Conservation (phyloP, 1,140 invertebrate species). For the Aphelinus atriplicis region DNA sequence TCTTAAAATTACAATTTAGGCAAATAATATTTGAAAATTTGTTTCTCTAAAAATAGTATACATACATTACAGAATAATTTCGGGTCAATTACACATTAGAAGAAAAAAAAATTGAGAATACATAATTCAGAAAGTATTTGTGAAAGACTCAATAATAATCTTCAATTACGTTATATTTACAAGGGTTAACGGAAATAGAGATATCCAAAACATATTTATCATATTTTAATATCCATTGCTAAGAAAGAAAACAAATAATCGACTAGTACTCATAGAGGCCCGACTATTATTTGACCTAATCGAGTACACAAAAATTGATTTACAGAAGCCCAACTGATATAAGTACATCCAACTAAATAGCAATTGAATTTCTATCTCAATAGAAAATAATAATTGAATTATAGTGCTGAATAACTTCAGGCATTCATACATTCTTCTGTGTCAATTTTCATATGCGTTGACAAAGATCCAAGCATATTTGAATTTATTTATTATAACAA, state of each 20-base stretch:
- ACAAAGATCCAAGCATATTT: neutral
- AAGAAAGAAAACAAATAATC: constrained; percentile 13
- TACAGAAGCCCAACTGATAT: constrained; percentile 10
- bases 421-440: neutral
- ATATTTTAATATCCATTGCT: neutral
- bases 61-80: constrained; percentile 43
- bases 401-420: neutral
- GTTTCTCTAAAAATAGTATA: constrained; percentile 46
- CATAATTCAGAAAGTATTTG: constrained; percentile 25
- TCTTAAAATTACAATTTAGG: constrained; percentile 49
- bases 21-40: constrained; percentile 44
- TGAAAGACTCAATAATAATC: constrained; percentile 18
- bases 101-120: constrained; percentile 23
- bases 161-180: constrained; percentile 21
- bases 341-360: neutral
- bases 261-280: neutral
- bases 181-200: constrained; percentile 1
- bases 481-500: constrained; percentile 17
- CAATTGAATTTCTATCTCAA: neutral
- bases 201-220: neutral
- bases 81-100: neutral
- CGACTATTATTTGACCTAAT: neutral
- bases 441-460: constrained; percentile 23
- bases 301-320: constrained; percentile 21
- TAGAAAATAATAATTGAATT: neutral